A percentile compares a stretch with the other conserved stretches of the same genome.
These are phyloP conservation scores for Dryococelus australis DNA, from an alignment of 2,888 invertebrate species.

Conservation along the genomic window DNA sequence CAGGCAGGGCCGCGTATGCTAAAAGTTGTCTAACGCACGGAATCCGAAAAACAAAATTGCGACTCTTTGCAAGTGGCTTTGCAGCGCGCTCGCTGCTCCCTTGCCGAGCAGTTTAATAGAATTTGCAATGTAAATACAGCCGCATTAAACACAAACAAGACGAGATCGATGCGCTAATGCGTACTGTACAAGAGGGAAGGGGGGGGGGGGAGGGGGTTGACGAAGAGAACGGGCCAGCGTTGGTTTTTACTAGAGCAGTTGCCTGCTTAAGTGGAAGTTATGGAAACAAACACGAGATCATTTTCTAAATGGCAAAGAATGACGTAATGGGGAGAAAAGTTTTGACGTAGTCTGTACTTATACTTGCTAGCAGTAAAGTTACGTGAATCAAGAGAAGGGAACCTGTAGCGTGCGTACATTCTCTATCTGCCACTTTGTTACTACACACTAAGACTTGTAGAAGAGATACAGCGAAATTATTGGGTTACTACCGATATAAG, in stretches of 20 bases:
- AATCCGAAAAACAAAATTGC: not conserved
- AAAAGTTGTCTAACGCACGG: not conserved
- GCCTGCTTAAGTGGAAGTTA: not conserved
- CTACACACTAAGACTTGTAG: no score
- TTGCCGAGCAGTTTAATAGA: not conserved
- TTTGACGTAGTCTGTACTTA: no score
- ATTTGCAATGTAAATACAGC: slow-evolving; percentile 9
- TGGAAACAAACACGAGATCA: not conserved
- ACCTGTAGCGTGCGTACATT: no score
- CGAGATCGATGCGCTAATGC: not conserved
- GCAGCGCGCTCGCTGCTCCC: not conserved
- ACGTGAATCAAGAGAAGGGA: no score
- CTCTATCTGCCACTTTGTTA: no score
- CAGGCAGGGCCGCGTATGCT: not conserved
- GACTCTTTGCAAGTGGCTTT: not conserved
- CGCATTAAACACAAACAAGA: not conserved
- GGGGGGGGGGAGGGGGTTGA: not conserved
- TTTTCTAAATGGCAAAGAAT: no score
- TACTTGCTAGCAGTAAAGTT: no score
- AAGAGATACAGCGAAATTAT: no score
- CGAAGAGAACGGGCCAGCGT: not conserved
- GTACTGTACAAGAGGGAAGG: no score
- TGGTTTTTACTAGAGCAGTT: not conserved
- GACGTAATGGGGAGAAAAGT: no score
- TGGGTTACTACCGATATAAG: no score